phyloP scores from a whole-genome alignment of 1,140 invertebrate species.

The Thaumatotibia leucotreta region DNA sequence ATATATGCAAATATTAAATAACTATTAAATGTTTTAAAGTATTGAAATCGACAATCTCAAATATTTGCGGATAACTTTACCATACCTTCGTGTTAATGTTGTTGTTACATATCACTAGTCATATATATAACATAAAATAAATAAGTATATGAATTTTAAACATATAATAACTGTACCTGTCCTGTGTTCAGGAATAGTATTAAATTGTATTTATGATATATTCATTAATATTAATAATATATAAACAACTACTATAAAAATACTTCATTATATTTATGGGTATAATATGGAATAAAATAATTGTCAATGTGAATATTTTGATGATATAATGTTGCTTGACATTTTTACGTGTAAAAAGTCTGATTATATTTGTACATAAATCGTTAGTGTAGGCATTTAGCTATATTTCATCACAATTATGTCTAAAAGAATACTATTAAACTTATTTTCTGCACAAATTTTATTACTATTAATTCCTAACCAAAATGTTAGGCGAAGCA shows the following conservation, averaged over 20 bases:
- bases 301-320: neutral
- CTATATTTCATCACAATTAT: conserved; percentile 49
- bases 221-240: conserved; percentile 19
- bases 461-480: no score
- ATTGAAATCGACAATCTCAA: conserved; percentile 13
- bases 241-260: conserved; percentile 6
- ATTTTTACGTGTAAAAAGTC: conserved; percentile 59
- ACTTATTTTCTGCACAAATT: conserved; percentile 26
- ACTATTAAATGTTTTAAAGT: neutral
- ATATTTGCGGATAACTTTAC: conserved; percentile 36
- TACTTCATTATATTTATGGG: neutral
- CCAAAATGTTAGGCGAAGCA: neutral
- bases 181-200: conserved; percentile 71
- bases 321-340: neutral
- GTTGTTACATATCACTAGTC: conserved; percentile 74
- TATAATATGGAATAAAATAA: neutral
- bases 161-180: conserved; percentile 65
- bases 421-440: neutral
- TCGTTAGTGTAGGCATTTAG: conserved; percentile 28
- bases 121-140: conserved; percentile 45
- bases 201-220: conserved; percentile 36
- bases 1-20: conserved; percentile 24
- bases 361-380: conserved; percentile 57
- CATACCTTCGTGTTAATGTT: conserved; percentile 54
- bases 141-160: conserved; percentile 38